Evolutionary conservation across 2,888 invertebrate species (phyloP).

Genomic region (Phaonia tiefii): DNA sequence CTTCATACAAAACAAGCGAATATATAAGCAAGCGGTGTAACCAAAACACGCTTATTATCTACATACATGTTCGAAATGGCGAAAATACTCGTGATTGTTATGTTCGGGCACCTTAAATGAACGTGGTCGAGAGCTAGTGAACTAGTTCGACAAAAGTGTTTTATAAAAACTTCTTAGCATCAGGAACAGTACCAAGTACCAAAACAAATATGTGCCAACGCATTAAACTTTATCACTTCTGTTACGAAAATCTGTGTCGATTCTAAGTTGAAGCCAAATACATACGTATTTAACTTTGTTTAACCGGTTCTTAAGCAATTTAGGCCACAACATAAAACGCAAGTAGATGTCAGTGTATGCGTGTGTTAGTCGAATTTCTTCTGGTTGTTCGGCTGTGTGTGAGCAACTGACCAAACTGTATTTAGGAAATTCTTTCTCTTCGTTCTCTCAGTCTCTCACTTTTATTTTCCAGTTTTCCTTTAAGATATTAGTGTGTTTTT

Average conservation of each 20-base stretch:
- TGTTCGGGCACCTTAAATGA: no score
- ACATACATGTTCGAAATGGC: no score
- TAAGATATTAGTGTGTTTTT: not conserved
- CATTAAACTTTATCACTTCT: no score
- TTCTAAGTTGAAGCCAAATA: conserved; percentile 25
- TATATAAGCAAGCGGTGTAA: no score
- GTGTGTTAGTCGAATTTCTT: not conserved
- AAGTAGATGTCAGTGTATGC: not conserved
- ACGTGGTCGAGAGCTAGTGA: no score
- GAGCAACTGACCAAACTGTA: conserved; percentile 5
- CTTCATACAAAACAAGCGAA: no score
- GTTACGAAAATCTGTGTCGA: not conserved
- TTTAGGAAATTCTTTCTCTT: not conserved
- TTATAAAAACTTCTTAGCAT: no score
- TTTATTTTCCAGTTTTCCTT: conserved; percentile 29
- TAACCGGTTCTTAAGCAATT: conserved; percentile 60
- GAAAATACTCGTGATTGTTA: no score
- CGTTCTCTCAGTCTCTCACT: not conserved
- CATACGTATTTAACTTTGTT: conserved; percentile 29
- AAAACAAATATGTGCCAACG: no score
- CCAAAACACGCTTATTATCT: no score
- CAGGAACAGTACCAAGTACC: no score
- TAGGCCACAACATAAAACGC: not conserved
- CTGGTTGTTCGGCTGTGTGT: not conserved
- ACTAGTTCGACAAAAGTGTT: no score